Conservation (phyloP, 1,140 invertebrate species). For the Drosophila setifemur region DNA sequence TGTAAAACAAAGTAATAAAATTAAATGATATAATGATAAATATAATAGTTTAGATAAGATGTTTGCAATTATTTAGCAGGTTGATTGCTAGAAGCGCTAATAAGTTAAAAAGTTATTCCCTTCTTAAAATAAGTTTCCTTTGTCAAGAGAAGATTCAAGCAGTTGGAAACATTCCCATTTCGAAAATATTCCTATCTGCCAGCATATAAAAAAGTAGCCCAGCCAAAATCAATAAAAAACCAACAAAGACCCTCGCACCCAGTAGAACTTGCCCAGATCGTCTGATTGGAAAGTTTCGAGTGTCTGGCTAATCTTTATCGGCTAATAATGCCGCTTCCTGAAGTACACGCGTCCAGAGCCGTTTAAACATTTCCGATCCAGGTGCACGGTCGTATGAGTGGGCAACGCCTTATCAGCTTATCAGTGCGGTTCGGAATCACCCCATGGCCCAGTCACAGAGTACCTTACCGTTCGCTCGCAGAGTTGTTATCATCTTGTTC, state of each 20-base stretch:
- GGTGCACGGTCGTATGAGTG: constrained; percentile 38
- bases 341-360: constrained; percentile 33
- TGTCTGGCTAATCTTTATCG: constrained; percentile 44
- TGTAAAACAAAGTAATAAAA: no score
- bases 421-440: constrained; percentile 32
- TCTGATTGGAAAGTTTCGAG: constrained; percentile 60
- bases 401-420: constrained; percentile 17
- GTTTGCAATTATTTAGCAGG: no score
- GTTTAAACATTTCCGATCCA: constrained; percentile 47
- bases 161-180: no score
- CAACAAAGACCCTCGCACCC: constrained; percentile 10
- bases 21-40: no score
- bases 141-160: no score
- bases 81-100: no score
- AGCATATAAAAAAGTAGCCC: constrained; percentile 16
- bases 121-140: no score
- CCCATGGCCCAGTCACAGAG: constrained; percentile 38
- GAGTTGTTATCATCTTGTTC: constrained; percentile 45
- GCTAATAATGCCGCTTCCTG: constrained; percentile 36
- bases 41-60: no score
- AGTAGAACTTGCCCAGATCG: constrained; percentile 11
- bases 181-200: constrained; percentile 1
- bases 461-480: no score
- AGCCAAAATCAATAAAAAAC: neutral
- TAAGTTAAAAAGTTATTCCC: no score